Evolutionary conservation across 2,797 vertebrate species (phyloP).

Genomic region (Buphagus erythrorhynchus): DNA sequence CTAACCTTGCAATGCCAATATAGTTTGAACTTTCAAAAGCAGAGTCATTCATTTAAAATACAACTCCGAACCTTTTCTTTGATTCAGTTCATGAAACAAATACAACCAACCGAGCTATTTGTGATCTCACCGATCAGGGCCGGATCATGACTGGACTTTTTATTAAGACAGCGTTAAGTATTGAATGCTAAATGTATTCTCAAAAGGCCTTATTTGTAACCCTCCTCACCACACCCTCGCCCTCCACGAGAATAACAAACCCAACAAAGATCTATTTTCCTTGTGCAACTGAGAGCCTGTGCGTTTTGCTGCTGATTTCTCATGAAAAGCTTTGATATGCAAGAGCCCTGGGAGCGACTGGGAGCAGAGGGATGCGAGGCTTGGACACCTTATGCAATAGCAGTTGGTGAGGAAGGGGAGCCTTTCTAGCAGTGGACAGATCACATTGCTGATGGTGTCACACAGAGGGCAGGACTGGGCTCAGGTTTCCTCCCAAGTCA

Average conservation of each 20-base stretch:
- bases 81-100: slow-evolving; percentile 25
- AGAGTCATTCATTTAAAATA: slow-evolving; percentile 33
- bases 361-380: not conserved
- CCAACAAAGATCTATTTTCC: slow-evolving; percentile 61
- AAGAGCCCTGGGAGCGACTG: slow-evolving; percentile 48
- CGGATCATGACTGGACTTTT: slow-evolving; percentile 60
- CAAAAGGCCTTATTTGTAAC: slow-evolving; percentile 67
- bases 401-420: not conserved
- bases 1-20: slow-evolving; percentile 73
- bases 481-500: not conserved
- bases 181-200: slow-evolving; percentile 52
- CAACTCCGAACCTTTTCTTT: slow-evolving; percentile 42
- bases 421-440: not conserved
- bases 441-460: slow-evolving; percentile 30
- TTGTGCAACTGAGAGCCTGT: slow-evolving; percentile 72
- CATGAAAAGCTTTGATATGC: slow-evolving; percentile 70
- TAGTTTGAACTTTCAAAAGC: slow-evolving; percentile 62
- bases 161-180: slow-evolving; percentile 29
- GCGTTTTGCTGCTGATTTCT: slow-evolving; percentile 72
- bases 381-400: not conserved
- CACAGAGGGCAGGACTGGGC: slow-evolving; percentile 33
- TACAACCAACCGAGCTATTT: slow-evolving; percentile 40
- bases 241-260: not conserved
- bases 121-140: slow-evolving; percentile 62
- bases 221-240: slow-evolving; percentile 23